Base-by-base conservation (phyloP, 2,113 vertebrate species). In the Indicator maculatus region DNA sequence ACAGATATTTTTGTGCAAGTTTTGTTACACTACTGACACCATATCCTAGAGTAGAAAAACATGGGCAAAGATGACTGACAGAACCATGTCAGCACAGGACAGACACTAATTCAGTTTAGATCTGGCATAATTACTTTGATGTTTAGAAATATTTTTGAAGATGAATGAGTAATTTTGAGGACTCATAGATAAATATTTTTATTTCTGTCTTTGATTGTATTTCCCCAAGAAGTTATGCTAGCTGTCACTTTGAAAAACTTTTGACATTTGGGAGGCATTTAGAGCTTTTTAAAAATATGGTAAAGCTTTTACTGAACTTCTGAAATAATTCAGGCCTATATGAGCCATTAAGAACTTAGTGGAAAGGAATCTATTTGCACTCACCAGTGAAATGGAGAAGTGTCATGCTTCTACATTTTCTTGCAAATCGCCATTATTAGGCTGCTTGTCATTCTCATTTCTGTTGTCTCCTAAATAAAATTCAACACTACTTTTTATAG, bases 281-380 rank as follows among this genome's bases (percentile, higher is more conserved):
- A 74, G 36, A 77, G 38, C 1, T 83, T 81, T 95, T 71, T 44
- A 5, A 81, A 91, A 94, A 71, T 11, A 31, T 70, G 86, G 88
- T 88, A 89, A 89, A 79, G 39, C 70, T 70, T 89, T 75, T 76
- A 82, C 44, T 79, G 70, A 89, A 76, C 74, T 94, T 82, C 58
- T 92, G 70, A 92, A 88, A 71, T 82, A 92, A 71, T 83, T 93
- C 41, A 87, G 45, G 16, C 39, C 55, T 58, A 21, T 77, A 44
- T 50, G 21, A 95, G 13, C 60, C 44, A 36, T 44, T 86, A 87
- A 45, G 16, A 31, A 59, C 31, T 58, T 58, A 52, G n/a, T 39
- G 19, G 28, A 77, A 88, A 12, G 39, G 28, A 95, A 76, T 87
- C 83, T 92, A 31, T 79, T 33, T 58, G 31, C 17, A n/a, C 19